Percentiles rank a stretch among this genome's conserved stretches.
Evolutionary conservation across 1,140 invertebrate species (phyloP).

Genomic region (Neomicropteryx cornuta): DNA sequence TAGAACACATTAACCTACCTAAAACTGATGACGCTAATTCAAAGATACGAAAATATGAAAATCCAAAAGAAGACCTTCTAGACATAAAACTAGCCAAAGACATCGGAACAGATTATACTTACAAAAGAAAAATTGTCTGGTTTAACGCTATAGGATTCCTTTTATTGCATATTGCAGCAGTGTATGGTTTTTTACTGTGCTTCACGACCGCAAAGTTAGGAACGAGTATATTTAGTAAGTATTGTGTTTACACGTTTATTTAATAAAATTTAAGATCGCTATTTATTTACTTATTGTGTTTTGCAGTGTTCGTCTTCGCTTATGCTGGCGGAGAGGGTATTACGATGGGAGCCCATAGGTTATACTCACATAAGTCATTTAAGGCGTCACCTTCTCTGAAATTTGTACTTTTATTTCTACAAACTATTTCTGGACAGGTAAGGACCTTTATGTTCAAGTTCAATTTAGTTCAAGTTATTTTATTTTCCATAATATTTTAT

Average conservation of each 20-base stretch:
- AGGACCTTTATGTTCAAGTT: slow-evolving; percentile 9
- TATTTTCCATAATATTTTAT: no score
- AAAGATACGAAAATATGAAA: no score
- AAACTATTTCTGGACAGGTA: slow-evolving; percentile 44
- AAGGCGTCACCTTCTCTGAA: slow-evolving; percentile 35
- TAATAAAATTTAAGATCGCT: neutral
- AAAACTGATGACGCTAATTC: no score
- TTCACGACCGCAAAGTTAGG: slow-evolving; percentile 16
- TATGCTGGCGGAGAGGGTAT: slow-evolving; percentile 27
- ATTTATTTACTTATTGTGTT: slow-evolving; percentile 3
- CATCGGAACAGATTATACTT: slow-evolving; percentile 38
- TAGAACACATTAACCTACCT: no score
- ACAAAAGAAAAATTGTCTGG: slow-evolving; percentile 40
- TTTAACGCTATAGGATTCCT: slow-evolving; percentile 39
- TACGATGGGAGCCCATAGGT: slow-evolving; percentile 42
- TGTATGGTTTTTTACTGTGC: slow-evolving; percentile 26
- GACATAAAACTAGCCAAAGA: no score
- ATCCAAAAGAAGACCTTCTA: no score
- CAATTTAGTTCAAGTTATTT: no score
- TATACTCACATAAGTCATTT: slow-evolving; percentile 42
- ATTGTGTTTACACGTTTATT: neutral
- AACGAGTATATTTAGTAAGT: slow-evolving; percentile 30
- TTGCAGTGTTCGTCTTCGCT: slow-evolving; percentile 22
- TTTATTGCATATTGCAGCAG: slow-evolving; percentile 29
- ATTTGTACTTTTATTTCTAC: slow-evolving; percentile 29